Evolutionary conservation across 2,888 invertebrate species (phyloP).

Genomic region (Dynastes grantii): DNA sequence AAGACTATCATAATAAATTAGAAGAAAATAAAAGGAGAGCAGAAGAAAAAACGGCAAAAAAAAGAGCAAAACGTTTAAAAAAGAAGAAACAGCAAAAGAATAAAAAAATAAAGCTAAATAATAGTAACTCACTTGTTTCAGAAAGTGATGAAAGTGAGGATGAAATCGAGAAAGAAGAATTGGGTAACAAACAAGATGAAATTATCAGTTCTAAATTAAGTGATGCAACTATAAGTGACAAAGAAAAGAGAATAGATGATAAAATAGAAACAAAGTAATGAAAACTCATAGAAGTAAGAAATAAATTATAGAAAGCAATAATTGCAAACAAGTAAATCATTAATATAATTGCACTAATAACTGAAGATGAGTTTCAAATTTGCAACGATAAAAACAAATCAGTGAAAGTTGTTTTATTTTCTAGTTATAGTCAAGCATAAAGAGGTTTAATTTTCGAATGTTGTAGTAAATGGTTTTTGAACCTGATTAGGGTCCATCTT

Average conservation of each 20-base stretch:
- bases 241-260: not conserved
- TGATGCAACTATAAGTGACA: conserved; percentile 1
- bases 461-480: too few species aligned
- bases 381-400: too few species aligned
- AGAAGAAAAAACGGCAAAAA: conserved; percentile 91
- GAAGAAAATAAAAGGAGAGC: conserved; percentile 82
- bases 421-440: too few species aligned
- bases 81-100: conserved; percentile 76
- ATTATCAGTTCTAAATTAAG: conserved; percentile 9
- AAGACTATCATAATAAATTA: conserved; percentile 85
- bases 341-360: too few species aligned
- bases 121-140: conserved; percentile 60
- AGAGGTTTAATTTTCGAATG: too few species aligned
- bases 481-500: too few species aligned
- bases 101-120: conserved; percentile 65
- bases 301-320: too few species aligned
- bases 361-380: too few species aligned
- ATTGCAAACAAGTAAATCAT: too few species aligned
- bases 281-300: not conserved
- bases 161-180: conserved; percentile 42
- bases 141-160: conserved; percentile 58
- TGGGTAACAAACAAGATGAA: conserved; percentile 1
- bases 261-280: not conserved
- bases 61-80: conserved; percentile 89
- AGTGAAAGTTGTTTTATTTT: too few species aligned